phyloP scores from a whole-genome alignment of 1,140 invertebrate species.

The Meloidogyne floridensis region DNA sequence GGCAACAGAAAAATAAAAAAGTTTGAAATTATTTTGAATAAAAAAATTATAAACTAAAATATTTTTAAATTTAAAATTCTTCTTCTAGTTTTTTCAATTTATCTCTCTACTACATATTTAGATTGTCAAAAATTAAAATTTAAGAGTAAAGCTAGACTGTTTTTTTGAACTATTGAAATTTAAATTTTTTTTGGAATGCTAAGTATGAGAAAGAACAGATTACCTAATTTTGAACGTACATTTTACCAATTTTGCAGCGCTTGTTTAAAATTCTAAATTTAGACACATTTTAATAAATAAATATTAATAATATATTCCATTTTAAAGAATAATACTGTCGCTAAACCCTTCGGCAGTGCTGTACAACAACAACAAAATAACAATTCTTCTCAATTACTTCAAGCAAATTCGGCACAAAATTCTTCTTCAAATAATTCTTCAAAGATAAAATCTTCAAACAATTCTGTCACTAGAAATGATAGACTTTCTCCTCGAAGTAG shows the following conservation, averaged over 20 bases:
- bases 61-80: neutral
- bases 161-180: too few relatives aligned
- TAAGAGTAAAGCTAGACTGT: too few relatives aligned
- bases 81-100: neutral
- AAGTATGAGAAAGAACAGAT: too few relatives aligned
- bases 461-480: neutral
- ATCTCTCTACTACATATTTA: too few relatives aligned
- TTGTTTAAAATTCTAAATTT: too few relatives aligned
- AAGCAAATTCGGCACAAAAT: neutral
- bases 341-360: neutral
- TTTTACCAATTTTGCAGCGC: too few relatives aligned
- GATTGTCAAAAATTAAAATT: too few relatives aligned
- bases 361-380: neutral
- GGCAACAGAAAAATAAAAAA: conserved; percentile 7
- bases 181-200: too few relatives aligned
- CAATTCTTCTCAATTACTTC: neutral
- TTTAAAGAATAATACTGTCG: too few relatives aligned
- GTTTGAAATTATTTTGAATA: neutral
- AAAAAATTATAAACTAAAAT: neutral
- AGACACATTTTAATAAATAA: too few relatives aligned
- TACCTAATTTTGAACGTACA: too few relatives aligned
- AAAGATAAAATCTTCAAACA: neutral
- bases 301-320: too few relatives aligned
- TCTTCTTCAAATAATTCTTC: conserved; percentile 7
- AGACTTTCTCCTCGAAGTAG: conserved; percentile 20